A percentile compares a stretch with the other conserved stretches of the same genome.
Conservation (phyloP, 2,888 invertebrate genomes). For the Chrysotoxum bicinctum region DNA sequence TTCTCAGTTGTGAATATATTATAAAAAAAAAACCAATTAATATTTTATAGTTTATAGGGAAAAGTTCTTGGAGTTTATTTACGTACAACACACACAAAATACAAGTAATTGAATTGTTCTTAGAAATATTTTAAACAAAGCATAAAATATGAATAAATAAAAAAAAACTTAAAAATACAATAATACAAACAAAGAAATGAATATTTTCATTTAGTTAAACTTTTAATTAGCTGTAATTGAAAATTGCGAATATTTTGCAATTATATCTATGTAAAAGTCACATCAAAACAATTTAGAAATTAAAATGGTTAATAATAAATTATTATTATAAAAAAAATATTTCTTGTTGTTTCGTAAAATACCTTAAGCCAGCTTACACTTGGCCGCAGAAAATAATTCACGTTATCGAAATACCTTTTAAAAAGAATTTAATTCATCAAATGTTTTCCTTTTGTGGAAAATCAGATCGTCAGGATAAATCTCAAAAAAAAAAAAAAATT, state of each 20-base stretch:
- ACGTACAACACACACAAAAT: constrained; percentile 52
- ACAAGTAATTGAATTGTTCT: constrained; percentile 57
- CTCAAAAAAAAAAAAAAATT: no score
- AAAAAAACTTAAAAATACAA: constrained; percentile 1
- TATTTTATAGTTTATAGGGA: constrained; percentile 52
- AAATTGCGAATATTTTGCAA: constrained; percentile 63
- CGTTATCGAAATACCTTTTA: no score
- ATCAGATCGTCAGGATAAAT: no score
- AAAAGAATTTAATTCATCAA: no score
- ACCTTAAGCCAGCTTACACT: no score
- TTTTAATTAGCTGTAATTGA: constrained; percentile 65
- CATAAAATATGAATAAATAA: constrained; percentile 49
- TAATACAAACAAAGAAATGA: constrained; percentile 30
- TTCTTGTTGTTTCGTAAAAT: not conserved
- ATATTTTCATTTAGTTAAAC: constrained; percentile 68
- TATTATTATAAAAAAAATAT: constrained; percentile 19
- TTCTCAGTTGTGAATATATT: constrained; percentile 53
- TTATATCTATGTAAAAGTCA: constrained; percentile 14
- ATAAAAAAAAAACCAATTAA: constrained; percentile 4
- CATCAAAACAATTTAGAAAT: constrained; percentile 51
- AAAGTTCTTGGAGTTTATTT: constrained; percentile 56
- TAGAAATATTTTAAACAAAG: constrained; percentile 60
- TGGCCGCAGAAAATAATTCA: no score
- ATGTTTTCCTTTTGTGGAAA: no score
- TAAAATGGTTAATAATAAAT: constrained; percentile 35